Conservation (phyloP, 2,113 vertebrate species). For the Scomber colias region DNA sequence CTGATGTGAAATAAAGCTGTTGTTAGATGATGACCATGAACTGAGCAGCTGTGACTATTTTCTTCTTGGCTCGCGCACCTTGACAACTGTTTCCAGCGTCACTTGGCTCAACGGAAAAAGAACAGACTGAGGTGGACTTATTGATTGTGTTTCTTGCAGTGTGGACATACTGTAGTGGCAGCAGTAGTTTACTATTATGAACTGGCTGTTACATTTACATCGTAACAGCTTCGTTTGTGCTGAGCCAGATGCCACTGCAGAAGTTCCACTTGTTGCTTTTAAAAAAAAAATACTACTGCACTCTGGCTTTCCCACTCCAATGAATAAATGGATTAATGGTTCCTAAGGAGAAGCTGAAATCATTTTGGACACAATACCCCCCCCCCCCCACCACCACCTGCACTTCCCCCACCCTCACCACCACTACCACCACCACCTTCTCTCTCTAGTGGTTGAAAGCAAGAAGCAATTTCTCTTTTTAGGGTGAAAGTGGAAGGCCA, state of each 20-base stretch:
- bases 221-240: slow-evolving; percentile 25
- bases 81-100: not conserved
- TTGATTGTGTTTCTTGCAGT: slow-evolving; percentile 7
- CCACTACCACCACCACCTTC: not conserved
- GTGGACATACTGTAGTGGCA: not conserved
- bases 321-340: slow-evolving; percentile 66
- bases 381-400: no score
- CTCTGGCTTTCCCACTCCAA: slow-evolving; percentile 26
- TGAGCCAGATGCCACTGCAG: slow-evolving; percentile 17
- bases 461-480: slow-evolving; percentile 69
- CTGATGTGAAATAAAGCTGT: slow-evolving; percentile 9
- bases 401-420: no score
- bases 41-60: slow-evolving; percentile 15
- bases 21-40: slow-evolving; percentile 12
- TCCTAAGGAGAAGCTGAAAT: slow-evolving; percentile 54
- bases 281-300: slow-evolving; percentile 15
- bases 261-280: slow-evolving; percentile 40
- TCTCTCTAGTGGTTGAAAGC: slow-evolving; percentile 61
- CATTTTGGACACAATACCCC: slow-evolving; percentile 58
- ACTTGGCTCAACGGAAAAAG: not conserved
- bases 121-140: not conserved
- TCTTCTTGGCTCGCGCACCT: not conserved
- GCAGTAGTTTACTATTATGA: not conserved
- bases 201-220: slow-evolving; percentile 6
- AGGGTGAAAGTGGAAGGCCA: slow-evolving; percentile 64